These are phyloP conservation scores for Epirrita christyi DNA, from an alignment of 2,888 invertebrate genomes.

Conservation along the genomic window DNA sequence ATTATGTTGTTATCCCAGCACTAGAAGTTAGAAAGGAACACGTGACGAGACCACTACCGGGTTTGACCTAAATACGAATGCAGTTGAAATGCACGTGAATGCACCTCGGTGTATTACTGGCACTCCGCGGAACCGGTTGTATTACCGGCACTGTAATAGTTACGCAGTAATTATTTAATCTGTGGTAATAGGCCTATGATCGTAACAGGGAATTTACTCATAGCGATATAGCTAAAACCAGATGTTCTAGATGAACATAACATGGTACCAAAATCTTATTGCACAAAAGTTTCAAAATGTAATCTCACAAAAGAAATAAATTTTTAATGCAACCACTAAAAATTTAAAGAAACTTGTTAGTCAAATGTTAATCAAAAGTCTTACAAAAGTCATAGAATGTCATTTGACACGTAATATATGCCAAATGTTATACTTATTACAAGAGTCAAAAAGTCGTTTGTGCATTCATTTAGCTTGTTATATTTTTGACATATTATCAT, in stretches of 20 bases:
- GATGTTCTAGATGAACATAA: too few species aligned
- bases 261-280: too few species aligned
- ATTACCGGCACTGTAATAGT: conserved; percentile 19
- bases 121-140: conserved; percentile 20
- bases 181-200: conserved; percentile 9
- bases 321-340: too few species aligned
- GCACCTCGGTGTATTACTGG: conserved; percentile 26
- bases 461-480: too few species aligned
- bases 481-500: too few species aligned
- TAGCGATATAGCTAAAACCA: neutral
- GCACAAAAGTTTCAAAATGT: too few species aligned
- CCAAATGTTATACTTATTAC: too few species aligned
- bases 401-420: too few species aligned
- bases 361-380: too few species aligned
- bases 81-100: conserved; percentile 45
- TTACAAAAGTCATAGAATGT: neutral
- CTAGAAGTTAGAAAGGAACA: conserved; percentile 37
- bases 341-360: too few species aligned
- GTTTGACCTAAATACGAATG: conserved; percentile 44
- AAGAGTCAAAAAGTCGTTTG: too few species aligned
- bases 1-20: conserved; percentile 6
- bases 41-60: conserved; percentile 37
- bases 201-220: neutral
- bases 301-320: too few species aligned
- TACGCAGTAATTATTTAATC: conserved; percentile 27